These are phyloP conservation scores for Rutilus rutilus DNA, from an alignment of 2,113 vertebrate species.

Conservation along the genomic window DNA sequence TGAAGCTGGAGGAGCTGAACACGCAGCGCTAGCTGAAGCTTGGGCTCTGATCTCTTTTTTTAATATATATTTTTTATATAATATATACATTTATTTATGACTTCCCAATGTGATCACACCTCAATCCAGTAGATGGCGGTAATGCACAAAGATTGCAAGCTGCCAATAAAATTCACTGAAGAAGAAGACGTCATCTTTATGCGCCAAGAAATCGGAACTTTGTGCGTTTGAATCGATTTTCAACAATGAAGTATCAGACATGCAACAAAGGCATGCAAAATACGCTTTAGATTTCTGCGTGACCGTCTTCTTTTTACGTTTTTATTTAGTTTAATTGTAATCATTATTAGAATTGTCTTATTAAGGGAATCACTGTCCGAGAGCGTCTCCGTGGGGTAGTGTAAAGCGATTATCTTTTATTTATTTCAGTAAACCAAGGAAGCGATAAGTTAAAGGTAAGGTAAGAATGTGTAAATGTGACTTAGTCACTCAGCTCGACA, in stretches of 20 bases:
- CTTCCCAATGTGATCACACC: no score
- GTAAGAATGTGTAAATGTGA: neutral
- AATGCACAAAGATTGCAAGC: no score
- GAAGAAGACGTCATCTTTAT: neutral
- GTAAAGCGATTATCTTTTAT: neutral
- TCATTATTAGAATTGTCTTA: no score
- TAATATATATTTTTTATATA: no score
- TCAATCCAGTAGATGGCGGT: no score
- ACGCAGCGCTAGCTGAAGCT: no score
- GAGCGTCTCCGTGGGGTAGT: neutral
- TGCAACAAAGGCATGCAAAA: neutral
- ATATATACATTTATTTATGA: no score
- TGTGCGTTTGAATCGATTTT: neutral
- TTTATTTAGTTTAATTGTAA: no score
- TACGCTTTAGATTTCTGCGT: neutral
- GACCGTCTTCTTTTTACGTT: neutral
- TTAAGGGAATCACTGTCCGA: neutral
- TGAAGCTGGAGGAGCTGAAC: no score
- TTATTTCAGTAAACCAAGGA: neutral
- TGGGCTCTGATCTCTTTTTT: no score
- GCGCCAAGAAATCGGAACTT: neutral
- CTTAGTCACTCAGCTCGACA: neutral
- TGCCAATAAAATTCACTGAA: no score
- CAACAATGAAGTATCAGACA: neutral
- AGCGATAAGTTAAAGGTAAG: neutral